Conservation (phyloP, 1,140 invertebrate genomes). For the Melanaphis sacchari region DNA sequence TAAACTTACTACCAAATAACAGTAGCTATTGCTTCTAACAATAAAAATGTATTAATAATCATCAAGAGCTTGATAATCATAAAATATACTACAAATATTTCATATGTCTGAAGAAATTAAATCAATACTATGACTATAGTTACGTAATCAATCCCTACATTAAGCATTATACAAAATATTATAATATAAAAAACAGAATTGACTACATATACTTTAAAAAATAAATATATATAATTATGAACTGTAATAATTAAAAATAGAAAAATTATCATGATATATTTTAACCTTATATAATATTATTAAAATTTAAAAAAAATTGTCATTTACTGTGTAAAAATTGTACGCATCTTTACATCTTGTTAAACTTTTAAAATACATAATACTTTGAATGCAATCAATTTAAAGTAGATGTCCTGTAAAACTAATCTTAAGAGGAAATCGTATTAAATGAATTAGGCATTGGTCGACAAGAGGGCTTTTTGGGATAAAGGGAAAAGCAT, state of each 20-base stretch:
- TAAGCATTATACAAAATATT: background rate
- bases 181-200: background rate
- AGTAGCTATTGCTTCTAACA: background rate
- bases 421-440: background rate
- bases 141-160: background rate
- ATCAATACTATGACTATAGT: background rate
- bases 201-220: background rate
- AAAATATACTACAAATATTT: background rate
- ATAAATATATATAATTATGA: background rate
- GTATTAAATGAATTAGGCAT: constrained; percentile 30
- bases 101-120: background rate
- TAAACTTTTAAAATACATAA: background rate
- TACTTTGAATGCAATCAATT: constrained; percentile 31
- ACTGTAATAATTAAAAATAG: background rate
- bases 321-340: background rate
- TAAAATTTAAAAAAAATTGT: background rate
- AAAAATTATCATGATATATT: background rate
- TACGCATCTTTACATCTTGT: background rate
- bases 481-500: background rate
- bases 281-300: background rate
- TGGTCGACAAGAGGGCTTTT: background rate
- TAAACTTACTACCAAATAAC: no score
- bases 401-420: constrained; percentile 13
- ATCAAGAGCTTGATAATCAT: background rate
- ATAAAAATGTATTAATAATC: background rate